Base-by-base conservation (phyloP, 2,888 invertebrate genomes). In the Ophion slaviceki region DNA sequence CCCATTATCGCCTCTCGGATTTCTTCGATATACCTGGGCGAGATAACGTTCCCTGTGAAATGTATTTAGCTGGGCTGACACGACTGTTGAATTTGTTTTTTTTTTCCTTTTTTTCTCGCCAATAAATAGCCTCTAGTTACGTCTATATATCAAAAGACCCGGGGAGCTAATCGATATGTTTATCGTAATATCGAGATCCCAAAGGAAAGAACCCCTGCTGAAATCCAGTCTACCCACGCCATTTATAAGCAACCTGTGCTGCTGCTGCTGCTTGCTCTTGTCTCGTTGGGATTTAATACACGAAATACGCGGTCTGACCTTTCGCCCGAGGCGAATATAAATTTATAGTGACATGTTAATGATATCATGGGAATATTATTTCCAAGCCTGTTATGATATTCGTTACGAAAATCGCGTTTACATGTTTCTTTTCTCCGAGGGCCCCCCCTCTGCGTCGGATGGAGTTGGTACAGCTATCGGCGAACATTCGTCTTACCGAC, bases 221-320 rank as follows among this genome's bases (percentile, higher is more conserved):
- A 83, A 83, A 83, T 66, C 80, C 70, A 81, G 78, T 83, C 86
- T 78, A 28, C 86, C 86, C 83, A 86, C 86, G 80, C 77, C 40
- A 64, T 80, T 77, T 68, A 64, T 75, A 74, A 86, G 77, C 86
- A 86, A 86, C 82, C 86, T 83, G 83, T 76, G 79, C 75, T 57
- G 77, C 74, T 75, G 85, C 59, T 47, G 40, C 62, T 57, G 76
- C 40, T 72, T 45, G 67, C 78, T 79, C 66, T 66, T 80, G 79
- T 82, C 80, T 68, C 85, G 61, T 57, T 53, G 80, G 77, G 82
- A 82, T 82, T 86, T 82, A 83, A 86, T 83, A 79, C 57, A 68
- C 86, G 80, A 83, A 83, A 80, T 77, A 64, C 67, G 47, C 36
- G 61, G 53, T 64, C 76, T 70, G 86, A 83, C 86, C 82, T 80